Evolutionary conservation across 2,113 vertebrate species (phyloP), one percentile per base, ranked within the genome.

Genomic region (Danionella cerebrum): DNA sequence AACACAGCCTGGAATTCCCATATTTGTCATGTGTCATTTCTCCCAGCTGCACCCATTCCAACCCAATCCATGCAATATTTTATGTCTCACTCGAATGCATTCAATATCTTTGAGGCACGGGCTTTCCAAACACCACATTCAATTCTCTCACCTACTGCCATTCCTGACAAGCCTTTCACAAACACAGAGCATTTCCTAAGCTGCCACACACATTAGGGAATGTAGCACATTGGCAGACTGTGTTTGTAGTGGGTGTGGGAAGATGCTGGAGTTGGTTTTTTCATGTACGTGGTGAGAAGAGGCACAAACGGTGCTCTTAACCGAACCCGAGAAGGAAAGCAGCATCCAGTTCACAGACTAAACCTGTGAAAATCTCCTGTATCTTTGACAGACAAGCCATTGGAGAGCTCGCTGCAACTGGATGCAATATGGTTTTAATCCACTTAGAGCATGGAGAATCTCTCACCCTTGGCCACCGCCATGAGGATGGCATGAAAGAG

Each of bases 171-270:
- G 27, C 33, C 14, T 47, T 59, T 44, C 25, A 25, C 64, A 80
- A 84, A 83, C 82, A 85, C 82, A 82, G 53, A 81, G 59, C 42
- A 48, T 33, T 63, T 45, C 77, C 80, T 79, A 82, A 82, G 80
- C 79, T 82, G 80, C 60, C 67, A 76, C 78, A 79, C 79, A 48
- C 12, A 71, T 82, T 80, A 80, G 3, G 79, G 82, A 87, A 88
- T 87, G 80, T 85, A 84, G 78, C 84, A 85, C 81, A 64, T 85
- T 78, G 72, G 44, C 79, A 78, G 79, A 5, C 35, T 83, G 79
- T 84, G 81, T 85, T 86, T 85, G 83, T 84, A 82, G 83, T 82
- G 81, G 80, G 80, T 78, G 85, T 86, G 83, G 83, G 85, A 86
- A 83, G 82, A 80, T 75, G 80, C 84, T 80, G 80, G 78, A 81